phyloP scores from a whole-genome alignment of 2,797 vertebrate species.

The Myripristis murdjan region DNA sequence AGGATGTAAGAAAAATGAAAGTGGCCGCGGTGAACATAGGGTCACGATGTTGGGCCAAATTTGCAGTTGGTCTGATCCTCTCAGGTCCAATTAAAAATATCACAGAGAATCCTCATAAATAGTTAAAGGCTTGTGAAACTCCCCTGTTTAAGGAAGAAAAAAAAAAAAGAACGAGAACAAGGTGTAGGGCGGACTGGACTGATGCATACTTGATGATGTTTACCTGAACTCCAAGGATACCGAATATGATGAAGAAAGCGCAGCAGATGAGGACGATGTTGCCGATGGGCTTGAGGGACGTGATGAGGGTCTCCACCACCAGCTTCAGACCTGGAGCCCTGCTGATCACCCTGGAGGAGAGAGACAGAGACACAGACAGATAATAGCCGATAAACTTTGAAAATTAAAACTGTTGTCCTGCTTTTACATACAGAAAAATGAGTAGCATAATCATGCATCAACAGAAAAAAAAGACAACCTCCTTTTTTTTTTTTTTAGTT shows the following conservation, averaged over 20 bases:
- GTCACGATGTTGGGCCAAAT: neutral
- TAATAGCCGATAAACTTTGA: neutral
- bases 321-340: conserved; percentile 96
- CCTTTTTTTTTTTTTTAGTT: too few relatives aligned
- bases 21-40: neutral
- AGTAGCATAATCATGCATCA: too few relatives aligned
- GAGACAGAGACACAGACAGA: too few relatives aligned
- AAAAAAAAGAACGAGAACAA: too few relatives aligned
- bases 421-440: neutral
- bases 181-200: too few relatives aligned
- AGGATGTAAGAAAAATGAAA: neutral
- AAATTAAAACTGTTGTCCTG: neutral
- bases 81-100: neutral
- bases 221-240: conserved; percentile 98
- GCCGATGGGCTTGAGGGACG: conserved; percentile 96
- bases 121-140: neutral
- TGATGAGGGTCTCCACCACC: conserved; percentile 98
- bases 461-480: too few relatives aligned
- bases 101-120: neutral
- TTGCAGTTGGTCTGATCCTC: neutral
- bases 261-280: conserved; percentile 99
- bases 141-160: neutral
- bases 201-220: conserved; percentile 33
- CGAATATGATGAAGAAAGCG: conserved; percentile 98
- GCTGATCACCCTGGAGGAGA: conserved; percentile 99